Evolutionary conservation across 2,888 invertebrate species (phyloP).

Genomic region (Drepanosiphum platanoidis): DNA sequence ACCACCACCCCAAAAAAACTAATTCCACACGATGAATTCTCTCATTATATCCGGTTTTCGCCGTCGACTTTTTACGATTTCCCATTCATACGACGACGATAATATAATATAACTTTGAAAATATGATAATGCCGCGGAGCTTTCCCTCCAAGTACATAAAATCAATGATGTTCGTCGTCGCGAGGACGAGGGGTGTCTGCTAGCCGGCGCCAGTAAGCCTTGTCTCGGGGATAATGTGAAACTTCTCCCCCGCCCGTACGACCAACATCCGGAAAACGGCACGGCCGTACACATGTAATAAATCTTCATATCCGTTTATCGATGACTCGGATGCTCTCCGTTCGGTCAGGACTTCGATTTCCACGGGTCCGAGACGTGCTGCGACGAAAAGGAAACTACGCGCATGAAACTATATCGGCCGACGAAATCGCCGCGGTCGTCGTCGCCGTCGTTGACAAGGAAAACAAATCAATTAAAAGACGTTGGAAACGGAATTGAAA

Average conservation of each 20-base stretch:
- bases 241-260: conserved; percentile 39
- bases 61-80: conserved; percentile 24
- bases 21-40: conserved; percentile 15
- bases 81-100: neutral
- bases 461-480: no score
- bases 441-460: no score
- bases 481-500: no score
- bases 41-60: conserved; percentile 1
- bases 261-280: conserved; percentile 32
- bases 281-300: conserved; percentile 18
- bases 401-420: neutral
- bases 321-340: conserved; percentile 25
- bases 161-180: conserved; percentile 59
- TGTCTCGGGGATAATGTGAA: conserved; percentile 53
- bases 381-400: neutral
- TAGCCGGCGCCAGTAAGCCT: conserved; percentile 57
- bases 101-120: conserved; percentile 46
- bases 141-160: conserved; percentile 50
- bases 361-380: neutral
- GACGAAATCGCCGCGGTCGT: no score
- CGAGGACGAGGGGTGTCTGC: conserved; percentile 57
- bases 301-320: conserved; percentile 56
- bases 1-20: neutral
- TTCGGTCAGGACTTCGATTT: conserved; percentile 40
- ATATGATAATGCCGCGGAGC: conserved; percentile 50